Conservation (phyloP, 2,113 vertebrate genomes). For the Amphiprion percula region DNA sequence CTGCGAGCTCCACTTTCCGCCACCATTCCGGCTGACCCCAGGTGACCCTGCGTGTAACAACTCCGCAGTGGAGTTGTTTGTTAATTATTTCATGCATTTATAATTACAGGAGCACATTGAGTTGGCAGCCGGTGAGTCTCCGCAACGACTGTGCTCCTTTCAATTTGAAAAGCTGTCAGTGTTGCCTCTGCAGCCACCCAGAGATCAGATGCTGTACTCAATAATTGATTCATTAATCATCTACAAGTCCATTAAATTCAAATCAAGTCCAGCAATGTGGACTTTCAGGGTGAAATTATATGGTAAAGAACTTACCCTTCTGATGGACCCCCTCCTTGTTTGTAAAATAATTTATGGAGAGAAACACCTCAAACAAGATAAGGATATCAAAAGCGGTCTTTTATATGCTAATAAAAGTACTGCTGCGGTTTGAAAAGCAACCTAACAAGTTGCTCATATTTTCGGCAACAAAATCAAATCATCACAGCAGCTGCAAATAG, state of each 20-base stretch:
- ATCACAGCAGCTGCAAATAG: constrained; percentile 59
- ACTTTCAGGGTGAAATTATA: constrained; percentile 37
- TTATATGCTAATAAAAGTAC: constrained; percentile 65
- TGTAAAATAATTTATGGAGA: constrained; percentile 51
- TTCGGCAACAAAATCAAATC: constrained; percentile 43
- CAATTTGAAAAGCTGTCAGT: constrained; percentile 63
- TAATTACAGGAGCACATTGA: constrained; percentile 64
- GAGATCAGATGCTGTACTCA: constrained; percentile 52
- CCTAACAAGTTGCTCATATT: constrained; percentile 64
- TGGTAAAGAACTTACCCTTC: constrained; percentile 33
- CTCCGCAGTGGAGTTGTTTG: constrained; percentile 54
- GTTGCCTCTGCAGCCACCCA: constrained; percentile 36
- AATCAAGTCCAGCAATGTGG: constrained; percentile 46
- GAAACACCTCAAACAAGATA: constrained; percentile 46
- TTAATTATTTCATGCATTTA: constrained; percentile 75
- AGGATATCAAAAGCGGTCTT: constrained; percentile 52
- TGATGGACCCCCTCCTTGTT: not conserved
- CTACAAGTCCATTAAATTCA: constrained; percentile 68
- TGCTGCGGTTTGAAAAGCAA: constrained; percentile 53
- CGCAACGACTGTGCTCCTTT: constrained; percentile 53
- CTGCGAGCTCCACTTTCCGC: constrained; percentile 28
- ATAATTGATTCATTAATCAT: constrained; percentile 76
- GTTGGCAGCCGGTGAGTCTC: constrained; percentile 44
- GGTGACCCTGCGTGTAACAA: constrained; percentile 53
- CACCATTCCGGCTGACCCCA: constrained; percentile 46